Evolutionary conservation across 2,888 invertebrate species (phyloP).

Genomic region (Meiosimyza decipiens): DNA sequence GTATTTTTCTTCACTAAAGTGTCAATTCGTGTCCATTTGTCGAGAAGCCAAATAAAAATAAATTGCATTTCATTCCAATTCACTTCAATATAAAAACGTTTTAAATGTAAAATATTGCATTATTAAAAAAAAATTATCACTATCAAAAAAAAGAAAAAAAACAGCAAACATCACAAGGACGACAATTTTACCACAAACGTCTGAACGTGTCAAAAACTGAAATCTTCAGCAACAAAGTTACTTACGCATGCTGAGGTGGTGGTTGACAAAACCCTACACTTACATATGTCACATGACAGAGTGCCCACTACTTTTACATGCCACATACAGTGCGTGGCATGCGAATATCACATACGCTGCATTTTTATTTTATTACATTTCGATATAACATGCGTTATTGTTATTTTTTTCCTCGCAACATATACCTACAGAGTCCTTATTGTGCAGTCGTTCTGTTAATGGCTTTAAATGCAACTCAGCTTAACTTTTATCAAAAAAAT

Average conservation of each 20-base stretch:
- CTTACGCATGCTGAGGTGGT: no score
- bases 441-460: neutral
- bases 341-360: neutral
- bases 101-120: conserved; percentile 13
- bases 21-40: no score
- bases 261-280: neutral
- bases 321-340: neutral
- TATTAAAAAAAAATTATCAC: neutral
- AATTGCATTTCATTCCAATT: neutral
- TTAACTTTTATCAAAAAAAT: neutral
- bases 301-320: neutral
- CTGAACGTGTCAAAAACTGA: conserved; percentile 17
- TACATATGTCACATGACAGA: neutral
- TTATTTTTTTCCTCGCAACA: neutral
- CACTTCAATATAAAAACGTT: neutral
- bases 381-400: conserved; percentile 2
- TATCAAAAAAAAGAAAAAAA: neutral
- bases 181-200: neutral
- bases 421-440: neutral
- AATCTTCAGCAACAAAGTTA: neutral
- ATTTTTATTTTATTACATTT: conserved; percentile 16
- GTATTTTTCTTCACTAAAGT: no score
- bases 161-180: neutral
- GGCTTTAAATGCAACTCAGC: conserved; percentile 3
- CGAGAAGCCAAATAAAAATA: no score